Evolutionary conservation across 2,113 vertebrate species (phyloP), one percentile per base, ranked within the genome.

Genomic region (Rhinogobius similis): DNA sequence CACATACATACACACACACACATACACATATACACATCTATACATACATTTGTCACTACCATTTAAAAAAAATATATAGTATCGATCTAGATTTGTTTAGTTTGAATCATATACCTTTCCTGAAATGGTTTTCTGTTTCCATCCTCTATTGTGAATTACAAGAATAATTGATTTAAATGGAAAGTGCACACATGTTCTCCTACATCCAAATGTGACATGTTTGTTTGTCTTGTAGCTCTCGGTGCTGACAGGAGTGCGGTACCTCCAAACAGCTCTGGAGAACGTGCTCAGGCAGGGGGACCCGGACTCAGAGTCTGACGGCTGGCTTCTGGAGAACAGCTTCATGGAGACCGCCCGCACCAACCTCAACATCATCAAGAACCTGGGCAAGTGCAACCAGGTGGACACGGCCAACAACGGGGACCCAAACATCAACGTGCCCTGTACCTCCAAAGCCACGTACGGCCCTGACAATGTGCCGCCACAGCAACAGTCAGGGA

Each of bases 191-290:
- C n/a, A n/a, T n/a, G n/a, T n/a, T n/a, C n/a, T n/a, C n/a, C n/a
- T n/a, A n/a, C n/a, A n/a, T n/a, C n/a, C n/a, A n/a, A n/a, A 41
- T 41, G 39, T 41, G 12, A 12, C 10, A 3, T 36, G 32, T 5
- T 2, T 72, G 50, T 56, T n/a, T 23, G 13, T 85, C 52, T 67
- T 38, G 26, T 76, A 96, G 95, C 83, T 96, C 43, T 95, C 92
- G 0, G 94, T 96, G 39, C 82, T 96, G 71, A 94, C 90, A 2
- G 95, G 95, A 48, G 94, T 96, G 11, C 94, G 95, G 21, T 96
- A 95, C 85, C 94, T 96, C 39, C 95, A 96, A 86, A 96, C 95
- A 14, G 93, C 95, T 63, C 89, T 96, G 91, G 94, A 93, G 74
- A 96, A 95, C 0, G 87, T 95, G 65, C 86, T 95, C 20, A 86